Percentiles rank a stretch among this genome's conserved stretches.
Conservation (phyloP, 2,888 invertebrate species). For the Heliconius charithonia region DNA sequence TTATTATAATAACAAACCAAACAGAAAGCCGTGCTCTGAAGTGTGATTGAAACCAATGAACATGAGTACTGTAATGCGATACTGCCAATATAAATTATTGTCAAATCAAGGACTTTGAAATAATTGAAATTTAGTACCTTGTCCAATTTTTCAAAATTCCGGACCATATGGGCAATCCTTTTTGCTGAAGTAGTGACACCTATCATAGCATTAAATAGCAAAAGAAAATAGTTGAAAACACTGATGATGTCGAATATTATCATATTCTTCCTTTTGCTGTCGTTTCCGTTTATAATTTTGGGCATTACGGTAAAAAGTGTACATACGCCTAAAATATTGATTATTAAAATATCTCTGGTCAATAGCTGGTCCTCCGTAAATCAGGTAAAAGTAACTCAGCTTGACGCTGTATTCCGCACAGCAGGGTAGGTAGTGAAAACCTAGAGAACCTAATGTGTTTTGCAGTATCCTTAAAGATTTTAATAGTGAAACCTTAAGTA, state of each 20-base stretch:
- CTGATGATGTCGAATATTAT: not conserved
- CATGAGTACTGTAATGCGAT: not conserved
- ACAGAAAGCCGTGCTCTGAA: not conserved
- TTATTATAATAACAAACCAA: not conserved
- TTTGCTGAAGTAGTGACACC: not conserved
- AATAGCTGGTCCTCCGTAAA: no score
- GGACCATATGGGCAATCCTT: not conserved
- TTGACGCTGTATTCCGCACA: no score
- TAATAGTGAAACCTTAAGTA: no score
- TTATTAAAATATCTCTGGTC: not conserved
- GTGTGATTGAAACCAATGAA: not conserved
- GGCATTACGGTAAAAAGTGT: not conserved
- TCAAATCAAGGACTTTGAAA: no score
- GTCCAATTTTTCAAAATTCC: not conserved
- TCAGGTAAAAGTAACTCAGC: no score
- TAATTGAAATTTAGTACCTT: no score
- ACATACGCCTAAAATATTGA: not conserved
- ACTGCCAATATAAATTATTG: not conserved
- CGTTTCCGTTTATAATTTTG: not conserved
- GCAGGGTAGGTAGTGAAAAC: no score
- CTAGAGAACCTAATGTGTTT: no score
- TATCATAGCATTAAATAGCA: not conserved
- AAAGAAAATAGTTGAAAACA: not conserved
- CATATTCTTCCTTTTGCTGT: not conserved
- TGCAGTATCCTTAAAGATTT: no score